Percentiles rank a stretch among this genome's conserved stretches.
phyloP scores from a whole-genome alignment of 1,140 invertebrate genomes.

The Hetaerina americana region DNA sequence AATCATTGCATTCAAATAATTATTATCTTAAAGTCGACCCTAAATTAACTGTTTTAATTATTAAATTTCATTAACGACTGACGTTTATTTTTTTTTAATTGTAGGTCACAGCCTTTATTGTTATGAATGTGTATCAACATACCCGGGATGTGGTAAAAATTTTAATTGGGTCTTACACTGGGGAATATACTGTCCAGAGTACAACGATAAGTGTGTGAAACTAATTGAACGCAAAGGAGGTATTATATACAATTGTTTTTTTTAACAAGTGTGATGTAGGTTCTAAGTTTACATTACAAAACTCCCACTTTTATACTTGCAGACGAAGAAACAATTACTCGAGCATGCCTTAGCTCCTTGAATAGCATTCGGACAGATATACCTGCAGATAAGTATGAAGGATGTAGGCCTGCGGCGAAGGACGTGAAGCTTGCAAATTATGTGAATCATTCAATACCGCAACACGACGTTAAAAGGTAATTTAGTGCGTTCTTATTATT shows the following conservation, averaged over 20 bases:
- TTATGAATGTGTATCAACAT: slow-evolving; percentile 77
- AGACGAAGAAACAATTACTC: slow-evolving; percentile 67
- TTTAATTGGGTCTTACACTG: slow-evolving; percentile 72
- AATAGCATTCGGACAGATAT: slow-evolving; percentile 66
- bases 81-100: too few species aligned
- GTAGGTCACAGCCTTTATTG: slow-evolving; percentile 32
- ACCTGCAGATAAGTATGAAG: slow-evolving; percentile 84
- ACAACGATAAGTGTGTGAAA: slow-evolving; percentile 82
- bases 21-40: too few species aligned
- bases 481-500: too few species aligned
- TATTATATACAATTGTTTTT: slow-evolving; percentile 26
- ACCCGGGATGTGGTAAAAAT: slow-evolving; percentile 69
- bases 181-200: slow-evolving; percentile 62
- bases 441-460: slow-evolving; percentile 74
- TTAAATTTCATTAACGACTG: too few species aligned
- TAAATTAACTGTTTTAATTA: too few species aligned
- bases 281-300: background rate
- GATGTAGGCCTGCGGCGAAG: slow-evolving; percentile 64
- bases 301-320: slow-evolving; percentile 27
- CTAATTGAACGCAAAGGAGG: slow-evolving; percentile 77
- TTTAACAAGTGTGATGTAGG: background rate
- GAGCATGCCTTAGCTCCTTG: slow-evolving; percentile 73
- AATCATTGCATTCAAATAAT: too few species aligned
- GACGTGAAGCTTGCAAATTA: slow-evolving; percentile 72
- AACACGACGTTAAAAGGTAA: slow-evolving; percentile 73